Percentiles rank a stretch among this genome's conserved stretches.
Conservation (phyloP, 2,113 vertebrate genomes). For the Barnardius zonarius region DNA sequence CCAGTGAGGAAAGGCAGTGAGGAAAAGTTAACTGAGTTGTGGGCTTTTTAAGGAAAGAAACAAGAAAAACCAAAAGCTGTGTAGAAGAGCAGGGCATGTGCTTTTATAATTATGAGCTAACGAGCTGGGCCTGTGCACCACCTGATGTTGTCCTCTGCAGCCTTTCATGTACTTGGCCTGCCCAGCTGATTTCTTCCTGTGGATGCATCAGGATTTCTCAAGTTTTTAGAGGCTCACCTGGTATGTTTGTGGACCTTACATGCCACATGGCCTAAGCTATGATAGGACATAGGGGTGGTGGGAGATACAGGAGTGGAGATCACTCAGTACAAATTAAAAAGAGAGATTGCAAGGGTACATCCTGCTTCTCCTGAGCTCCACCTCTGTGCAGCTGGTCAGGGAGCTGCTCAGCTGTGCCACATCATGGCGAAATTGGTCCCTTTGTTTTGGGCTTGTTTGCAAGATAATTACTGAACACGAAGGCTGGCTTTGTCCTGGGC, state of each 20-base stretch:
- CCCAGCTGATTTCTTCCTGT: background rate
- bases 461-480: rapidly evolving
- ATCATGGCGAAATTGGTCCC: background rate
- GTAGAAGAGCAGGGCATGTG: slow-evolving; percentile 35
- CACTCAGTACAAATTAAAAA: background rate
- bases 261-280: background rate
- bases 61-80: background rate
- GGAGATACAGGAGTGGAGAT: background rate
- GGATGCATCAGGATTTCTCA: background rate
- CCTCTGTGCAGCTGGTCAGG: background rate
- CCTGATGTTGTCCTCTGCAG: slow-evolving; percentile 38
- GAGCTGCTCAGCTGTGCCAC: background rate
- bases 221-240: background rate
- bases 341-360: background rate
- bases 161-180: background rate
- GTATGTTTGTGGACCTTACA: background rate
- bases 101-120: slow-evolving; percentile 48
- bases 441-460: background rate
- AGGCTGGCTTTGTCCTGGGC: rapidly evolving
- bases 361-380: background rate
- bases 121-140: background rate
- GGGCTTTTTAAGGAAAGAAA: background rate
- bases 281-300: background rate
- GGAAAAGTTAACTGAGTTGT: slow-evolving; percentile 10
- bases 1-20: slow-evolving; percentile 23